A percentile compares a stretch with the other conserved stretches of the same genome.
These are phyloP conservation scores for Pantherophis vulpinus DNA, from an alignment of 2,797 vertebrate genomes.

Conservation along the genomic window DNA sequence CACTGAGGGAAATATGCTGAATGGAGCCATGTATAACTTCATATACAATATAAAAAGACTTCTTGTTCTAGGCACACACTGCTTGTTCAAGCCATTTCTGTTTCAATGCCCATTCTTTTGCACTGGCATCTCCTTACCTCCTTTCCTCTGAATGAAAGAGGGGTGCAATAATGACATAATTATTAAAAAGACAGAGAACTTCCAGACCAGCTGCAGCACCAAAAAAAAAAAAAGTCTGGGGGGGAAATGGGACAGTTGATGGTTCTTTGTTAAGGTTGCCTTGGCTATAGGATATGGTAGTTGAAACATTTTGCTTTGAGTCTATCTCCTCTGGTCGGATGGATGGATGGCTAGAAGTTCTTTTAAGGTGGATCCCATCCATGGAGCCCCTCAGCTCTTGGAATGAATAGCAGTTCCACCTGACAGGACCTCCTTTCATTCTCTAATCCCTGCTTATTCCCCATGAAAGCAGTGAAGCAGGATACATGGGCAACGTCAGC, in stretches of 20 bases:
- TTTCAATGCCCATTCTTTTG: slow-evolving; percentile 70
- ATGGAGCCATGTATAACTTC: slow-evolving; percentile 70
- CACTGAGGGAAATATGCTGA: slow-evolving; percentile 68
- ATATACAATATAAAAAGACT: slow-evolving; percentile 71
- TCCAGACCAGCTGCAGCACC: slow-evolving; percentile 67
- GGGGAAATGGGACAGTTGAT: slow-evolving; percentile 60
- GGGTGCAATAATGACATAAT: slow-evolving; percentile 68
- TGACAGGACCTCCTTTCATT: slow-evolving; percentile 31
- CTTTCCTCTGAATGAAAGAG: slow-evolving; percentile 65
- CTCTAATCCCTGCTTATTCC: slow-evolving; percentile 7
- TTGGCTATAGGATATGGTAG: slow-evolving; percentile 72
- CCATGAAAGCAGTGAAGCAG: accelerated
- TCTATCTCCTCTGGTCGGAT: slow-evolving; percentile 61
- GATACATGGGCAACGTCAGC: neutral
- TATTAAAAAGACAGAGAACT: slow-evolving; percentile 53
- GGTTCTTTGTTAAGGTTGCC: slow-evolving; percentile 70
- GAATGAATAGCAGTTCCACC: slow-evolving; percentile 46
- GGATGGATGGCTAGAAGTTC: slow-evolving; percentile 53
- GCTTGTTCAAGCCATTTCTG: slow-evolving; percentile 68
- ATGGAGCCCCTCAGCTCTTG: slow-evolving; percentile 29
- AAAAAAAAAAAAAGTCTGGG: slow-evolving; percentile 58
- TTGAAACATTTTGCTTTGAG: slow-evolving; percentile 61
- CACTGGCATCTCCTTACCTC: slow-evolving; percentile 67
- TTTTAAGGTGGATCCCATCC: slow-evolving; percentile 65
- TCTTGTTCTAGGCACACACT: slow-evolving; percentile 65